Conservation (phyloP, 2,113 vertebrate genomes). For the Fregetta grallaria region DNA sequence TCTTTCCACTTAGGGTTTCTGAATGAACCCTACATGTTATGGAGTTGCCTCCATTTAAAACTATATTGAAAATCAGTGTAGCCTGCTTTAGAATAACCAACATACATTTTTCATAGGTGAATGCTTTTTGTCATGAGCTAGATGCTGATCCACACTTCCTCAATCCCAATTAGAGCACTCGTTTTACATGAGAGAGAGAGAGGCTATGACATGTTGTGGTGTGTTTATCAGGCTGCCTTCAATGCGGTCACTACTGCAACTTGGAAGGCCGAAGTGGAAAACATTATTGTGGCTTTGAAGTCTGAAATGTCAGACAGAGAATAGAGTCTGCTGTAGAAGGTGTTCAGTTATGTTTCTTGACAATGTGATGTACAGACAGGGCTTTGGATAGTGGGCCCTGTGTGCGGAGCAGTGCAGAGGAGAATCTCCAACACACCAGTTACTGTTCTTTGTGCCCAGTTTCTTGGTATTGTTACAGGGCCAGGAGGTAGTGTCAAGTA, state of each 20-base stretch:
- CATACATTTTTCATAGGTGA: neutral
- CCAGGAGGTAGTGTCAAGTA: neutral
- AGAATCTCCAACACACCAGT: neutral
- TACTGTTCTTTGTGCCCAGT: neutral
- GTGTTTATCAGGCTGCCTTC: neutral
- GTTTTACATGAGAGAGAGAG: neutral
- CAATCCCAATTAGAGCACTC: neutral
- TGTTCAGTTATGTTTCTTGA: neutral
- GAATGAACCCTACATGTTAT: neutral
- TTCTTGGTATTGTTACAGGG: neutral
- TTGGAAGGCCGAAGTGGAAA: neutral
- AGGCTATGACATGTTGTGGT: neutral
- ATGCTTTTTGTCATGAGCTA: neutral
- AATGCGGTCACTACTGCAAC: neutral
- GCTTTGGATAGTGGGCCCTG: neutral
- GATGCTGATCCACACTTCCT: neutral
- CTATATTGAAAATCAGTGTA: neutral
- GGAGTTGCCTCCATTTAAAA: neutral
- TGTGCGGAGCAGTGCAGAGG: accelerated
- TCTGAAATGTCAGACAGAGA: neutral
- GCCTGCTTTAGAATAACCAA: neutral
- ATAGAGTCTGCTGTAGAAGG: neutral
- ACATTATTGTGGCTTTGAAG: neutral
- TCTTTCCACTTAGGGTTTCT: neutral
- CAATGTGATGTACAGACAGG: neutral